Evolutionary conservation across 2,797 vertebrate genomes (phyloP).

Genomic region (Alosa sapidissima): DNA sequence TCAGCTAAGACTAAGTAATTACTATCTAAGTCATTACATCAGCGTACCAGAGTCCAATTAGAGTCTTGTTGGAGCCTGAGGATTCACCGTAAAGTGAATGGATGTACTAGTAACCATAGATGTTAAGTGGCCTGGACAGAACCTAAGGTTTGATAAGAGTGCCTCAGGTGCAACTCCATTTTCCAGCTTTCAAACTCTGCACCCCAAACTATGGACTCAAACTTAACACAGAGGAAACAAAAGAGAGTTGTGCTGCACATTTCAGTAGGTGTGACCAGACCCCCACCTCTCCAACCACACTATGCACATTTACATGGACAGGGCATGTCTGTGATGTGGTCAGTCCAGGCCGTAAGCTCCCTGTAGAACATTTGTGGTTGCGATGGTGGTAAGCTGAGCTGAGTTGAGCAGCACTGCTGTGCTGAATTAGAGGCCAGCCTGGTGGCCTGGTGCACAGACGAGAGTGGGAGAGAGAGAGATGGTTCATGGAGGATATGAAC

Average conservation of each 20-base stretch:
- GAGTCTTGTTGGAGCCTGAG: background rate
- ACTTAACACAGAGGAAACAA: background rate
- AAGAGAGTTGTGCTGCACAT: background rate
- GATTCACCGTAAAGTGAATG: background rate
- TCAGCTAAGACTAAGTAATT: background rate
- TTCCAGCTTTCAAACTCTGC: background rate
- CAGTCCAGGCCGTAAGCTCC: background rate
- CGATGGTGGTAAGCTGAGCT: background rate
- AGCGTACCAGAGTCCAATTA: background rate
- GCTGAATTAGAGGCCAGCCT: background rate
- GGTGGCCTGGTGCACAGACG: background rate
- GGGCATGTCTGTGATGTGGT: background rate
- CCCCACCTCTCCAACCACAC: background rate
- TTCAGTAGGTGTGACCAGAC: background rate
- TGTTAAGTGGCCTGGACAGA: background rate
- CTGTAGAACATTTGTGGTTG: background rate
- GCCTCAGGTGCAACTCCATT: background rate
- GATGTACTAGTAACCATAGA: background rate
- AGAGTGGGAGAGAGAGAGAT: constrained; percentile 9
- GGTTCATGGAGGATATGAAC: background rate
- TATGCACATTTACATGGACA: background rate
- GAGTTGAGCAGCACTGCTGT: background rate
- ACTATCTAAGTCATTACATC: too few species aligned
- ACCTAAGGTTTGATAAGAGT: background rate
- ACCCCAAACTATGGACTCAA: background rate